phyloP scores from a whole-genome alignment of 2,888 invertebrate genomes.

The Dastarcus helophoroides region DNA sequence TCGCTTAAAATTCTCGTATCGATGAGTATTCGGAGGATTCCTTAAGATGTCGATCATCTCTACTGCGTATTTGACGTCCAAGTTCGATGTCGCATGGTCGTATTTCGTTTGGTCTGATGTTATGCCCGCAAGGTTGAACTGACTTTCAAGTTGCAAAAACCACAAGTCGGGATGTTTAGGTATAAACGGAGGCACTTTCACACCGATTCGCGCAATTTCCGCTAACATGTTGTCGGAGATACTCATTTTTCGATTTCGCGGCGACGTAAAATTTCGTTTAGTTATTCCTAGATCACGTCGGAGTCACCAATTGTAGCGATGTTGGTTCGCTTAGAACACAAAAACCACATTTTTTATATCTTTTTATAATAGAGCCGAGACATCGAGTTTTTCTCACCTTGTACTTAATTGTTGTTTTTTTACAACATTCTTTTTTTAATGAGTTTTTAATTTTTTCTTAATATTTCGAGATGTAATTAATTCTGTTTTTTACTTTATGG shows the following conservation, averaged over 20 bases:
- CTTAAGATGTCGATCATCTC: conserved; percentile 18
- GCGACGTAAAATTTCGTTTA: not conserved
- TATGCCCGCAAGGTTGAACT: conserved; percentile 18
- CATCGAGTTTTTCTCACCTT: too few relatives aligned
- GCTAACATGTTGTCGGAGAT: not conserved
- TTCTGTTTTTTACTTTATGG: too few relatives aligned
- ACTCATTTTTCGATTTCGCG: not conserved
- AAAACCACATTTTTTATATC: too few relatives aligned
- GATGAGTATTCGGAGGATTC: conserved; percentile 11
- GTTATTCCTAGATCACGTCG: not conserved
- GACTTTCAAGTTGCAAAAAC: conserved; percentile 23
- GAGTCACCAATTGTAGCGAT: conserved; percentile 1
- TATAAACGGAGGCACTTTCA: conserved; percentile 18
- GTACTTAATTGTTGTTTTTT: too few relatives aligned
- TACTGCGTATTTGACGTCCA: conserved; percentile 13
- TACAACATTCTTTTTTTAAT: too few relatives aligned
- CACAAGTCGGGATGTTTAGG: conserved; percentile 20
- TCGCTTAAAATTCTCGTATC: conserved; percentile 13
- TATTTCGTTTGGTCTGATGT: conserved; percentile 18
- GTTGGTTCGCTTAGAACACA: too few relatives aligned
- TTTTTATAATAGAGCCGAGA: too few relatives aligned
- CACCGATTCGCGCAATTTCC: too few relatives aligned
- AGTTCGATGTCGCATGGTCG: conserved; percentile 15
- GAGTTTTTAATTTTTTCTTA: too few relatives aligned
- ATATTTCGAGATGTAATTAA: too few relatives aligned